Evolutionary conservation across 2,888 invertebrate genomes (phyloP), one percentile per base, ranked within the genome.

Genomic region (Nebria salina): DNA sequence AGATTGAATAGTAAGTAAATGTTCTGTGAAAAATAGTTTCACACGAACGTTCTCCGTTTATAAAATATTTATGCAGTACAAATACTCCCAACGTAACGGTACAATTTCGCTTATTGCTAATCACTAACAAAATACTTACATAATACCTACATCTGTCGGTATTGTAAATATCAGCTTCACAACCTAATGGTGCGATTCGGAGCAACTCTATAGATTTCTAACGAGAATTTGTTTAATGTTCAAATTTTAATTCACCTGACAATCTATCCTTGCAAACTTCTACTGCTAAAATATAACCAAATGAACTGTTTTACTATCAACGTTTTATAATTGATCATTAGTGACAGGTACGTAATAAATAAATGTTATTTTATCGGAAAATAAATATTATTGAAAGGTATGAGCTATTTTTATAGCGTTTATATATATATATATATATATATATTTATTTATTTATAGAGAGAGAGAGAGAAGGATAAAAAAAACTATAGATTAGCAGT

Each of bases 401-500:
- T 66, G 73, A 74, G 66, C 74, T 79, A 79, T 79, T 75, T 74
- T 75, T 41, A 25, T 68, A 75, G 54, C 75, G 65, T n/a, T 64
- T 73, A 75, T 75, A 5, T 34, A 34, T 34, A 34, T 34, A 20
- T 20, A 20, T 20, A 20, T 20, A 20, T 20, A 20, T 20, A 20
- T 20, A 20, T 20, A 20, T 20, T 1, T 20, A 20, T 20, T 1
- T 20, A 20, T 73, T 70, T 75, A 5, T 34, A 34, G 2, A 34
- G 2, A 34, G 34, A 34, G 34, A 34, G 5, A 34, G 5, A 34
- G 34, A 34, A 34, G 34, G 5, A 34, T 34, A 34, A 80, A 80
- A 75, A 54, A 54, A 80, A 80, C 80, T 75, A 80, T 80, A 80
- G 80, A 80, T 80, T 80, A 80, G 43, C 80, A 70, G 68, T 75